Evolutionary conservation across 2,113 vertebrate genomes (phyloP), one percentile per base, ranked within the genome.

Genomic region (Cephalopholis sonnerati): DNA sequence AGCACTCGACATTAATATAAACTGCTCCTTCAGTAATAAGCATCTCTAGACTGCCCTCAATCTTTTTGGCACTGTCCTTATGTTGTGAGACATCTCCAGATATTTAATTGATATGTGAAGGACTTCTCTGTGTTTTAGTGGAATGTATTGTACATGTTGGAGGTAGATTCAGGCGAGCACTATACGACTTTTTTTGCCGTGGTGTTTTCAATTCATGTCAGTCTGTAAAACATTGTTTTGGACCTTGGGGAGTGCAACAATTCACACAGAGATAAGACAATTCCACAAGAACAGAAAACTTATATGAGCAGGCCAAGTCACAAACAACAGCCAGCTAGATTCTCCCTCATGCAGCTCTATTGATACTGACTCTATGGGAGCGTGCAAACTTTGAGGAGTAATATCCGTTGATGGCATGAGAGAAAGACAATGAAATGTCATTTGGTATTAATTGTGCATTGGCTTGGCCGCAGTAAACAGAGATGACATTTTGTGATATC

Each of bases 401-500:
- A 92, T 93, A 92, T 93, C 87, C 83, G 78, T 73, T 53, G 84
- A 78, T 82, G 87, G 80, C 79, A 72, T 72, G 64, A 86, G 74
- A 84, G 78, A 77, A 86, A 58, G 53, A 90, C 77, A 74, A 76
- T 65, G 57, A 93, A 94, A 95, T 94, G 92, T 91, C 94, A 92
- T 81, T 74, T 67, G 88, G 79, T 93, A 91, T 92, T 93, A 94
- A 94, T 89, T 92, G 78, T 90, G 86, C 74, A 67, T 66, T 83
- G 79, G 75, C 86, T 74, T 91, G 87, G 87, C 84, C 66, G 71
- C 68, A 82, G 88, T 92, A 92, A 94, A 93, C 85, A 91, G 61
- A 87, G 87, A 87, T 93, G 92, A 89, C 92, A 93, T 94, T 95
- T 92, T 70, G 74, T 73, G 83, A 83, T 84, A 86, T 72, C 67